Base-by-base conservation (phyloP, 2,888 invertebrate species). In the Galeopsomyia nigrocyanea region DNA sequence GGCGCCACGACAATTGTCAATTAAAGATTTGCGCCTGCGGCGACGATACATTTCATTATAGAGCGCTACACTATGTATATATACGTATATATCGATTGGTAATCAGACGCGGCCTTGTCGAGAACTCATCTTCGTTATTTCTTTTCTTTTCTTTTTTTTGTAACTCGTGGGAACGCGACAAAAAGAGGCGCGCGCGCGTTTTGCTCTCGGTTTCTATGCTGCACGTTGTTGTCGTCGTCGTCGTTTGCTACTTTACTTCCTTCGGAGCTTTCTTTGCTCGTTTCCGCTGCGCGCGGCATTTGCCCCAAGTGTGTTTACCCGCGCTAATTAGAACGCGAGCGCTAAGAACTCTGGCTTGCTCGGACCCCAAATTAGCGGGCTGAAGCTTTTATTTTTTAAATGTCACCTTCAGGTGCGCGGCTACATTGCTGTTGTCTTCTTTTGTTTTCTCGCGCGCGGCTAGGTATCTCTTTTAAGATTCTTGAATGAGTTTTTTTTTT, bases 1-100 rank as follows among this genome's bases (percentile, higher is more conserved):
- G 84, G 83, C 83, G 84, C 84, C 83, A 80, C 82, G 83, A n/a
- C 81, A 84, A 85, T 84, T 83, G 84, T 84, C 84, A 83, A 85
- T 85, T 86, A 84, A 83, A 9, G 81, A 85, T 83, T 85, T 84
- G 84, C 83, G 81, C 82, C 81, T 82, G 78, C 58, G 58, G 62
- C 19, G 61, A 67, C 77, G 80, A 81, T 82, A 82, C 80, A 81
- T 82, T 82, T 84, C 79, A 81, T 82, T 83, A n/a, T n/a, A n/a
- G n/a, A 83, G 79, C 26, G 26, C 26, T 82, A 10, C 10, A 7
- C 13, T 82, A 80, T 80, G 26, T 5, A 26, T 2, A 26, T 3
- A 77, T 76, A 77, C 73, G 77, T 73, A n/a, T 31, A n/a, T 76
- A 78, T 76, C 79, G 77, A 80, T 79, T 77, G 79, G 76, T 80